These are phyloP conservation scores for Haemorhous mexicanus DNA, from an alignment of 2,113 vertebrate genomes.

Conservation along the genomic window DNA sequence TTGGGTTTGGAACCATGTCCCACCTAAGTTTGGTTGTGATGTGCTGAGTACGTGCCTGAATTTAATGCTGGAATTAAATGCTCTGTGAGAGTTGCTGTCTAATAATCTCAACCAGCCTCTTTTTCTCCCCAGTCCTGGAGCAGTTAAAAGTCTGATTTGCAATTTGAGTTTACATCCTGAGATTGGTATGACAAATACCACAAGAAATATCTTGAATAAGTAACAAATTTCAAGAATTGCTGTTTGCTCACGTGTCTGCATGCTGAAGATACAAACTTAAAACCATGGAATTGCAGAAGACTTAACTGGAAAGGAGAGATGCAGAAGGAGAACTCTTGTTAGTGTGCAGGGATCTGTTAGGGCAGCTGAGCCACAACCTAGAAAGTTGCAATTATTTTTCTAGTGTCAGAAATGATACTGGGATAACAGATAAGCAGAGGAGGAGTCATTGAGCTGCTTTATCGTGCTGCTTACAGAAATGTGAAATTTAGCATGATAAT, in stretches of 20 bases:
- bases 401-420: neutral
- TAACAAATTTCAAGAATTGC: neutral
- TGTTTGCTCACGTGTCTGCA: neutral
- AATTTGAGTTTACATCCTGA: neutral
- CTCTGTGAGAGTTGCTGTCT: neutral
- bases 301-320: neutral
- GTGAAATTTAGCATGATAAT: neutral
- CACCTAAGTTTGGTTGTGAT: neutral
- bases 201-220: neutral
- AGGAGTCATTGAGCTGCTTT: constrained; percentile 14
- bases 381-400: neutral
- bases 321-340: neutral
- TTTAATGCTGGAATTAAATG: neutral
- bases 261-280: neutral
- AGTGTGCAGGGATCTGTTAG: neutral
- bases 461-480: constrained; percentile 16
- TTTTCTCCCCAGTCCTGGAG: neutral
- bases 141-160: neutral
- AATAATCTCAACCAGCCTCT: neutral
- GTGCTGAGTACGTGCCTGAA: neutral
- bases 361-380: neutral
- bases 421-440: neutral
- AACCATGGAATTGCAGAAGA: neutral
- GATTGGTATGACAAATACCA: neutral
- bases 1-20: neutral